These are phyloP conservation scores for Labeo calbasu DNA, from an alignment of 2,797 vertebrate genomes.

Conservation along the genomic window DNA sequence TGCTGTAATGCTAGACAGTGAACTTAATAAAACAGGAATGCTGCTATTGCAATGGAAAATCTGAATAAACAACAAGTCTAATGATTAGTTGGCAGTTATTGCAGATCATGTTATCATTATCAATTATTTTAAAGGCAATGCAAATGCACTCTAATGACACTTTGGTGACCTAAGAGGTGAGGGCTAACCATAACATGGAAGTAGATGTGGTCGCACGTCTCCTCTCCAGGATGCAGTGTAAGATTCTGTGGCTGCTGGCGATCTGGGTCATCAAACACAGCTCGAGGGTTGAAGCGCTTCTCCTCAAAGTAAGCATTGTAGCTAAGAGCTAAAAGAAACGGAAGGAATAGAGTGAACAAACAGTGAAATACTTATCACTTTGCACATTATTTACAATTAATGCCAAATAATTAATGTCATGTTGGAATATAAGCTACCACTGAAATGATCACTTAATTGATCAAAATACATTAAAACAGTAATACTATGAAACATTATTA, in stretches of 20 bases:
- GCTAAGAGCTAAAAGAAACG: conserved; percentile 70
- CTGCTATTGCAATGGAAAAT: conserved; percentile 6
- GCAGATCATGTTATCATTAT: neutral
- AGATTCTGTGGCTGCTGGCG: conserved; percentile 76
- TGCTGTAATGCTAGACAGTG: conserved; percentile 13
- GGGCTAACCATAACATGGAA: conserved; percentile 93
- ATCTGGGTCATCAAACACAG: conserved; percentile 85
- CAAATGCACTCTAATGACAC: neutral
- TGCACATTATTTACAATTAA: neutral
- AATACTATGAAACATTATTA: neutral
- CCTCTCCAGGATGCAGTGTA: conserved; percentile 75
- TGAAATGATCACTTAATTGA: neutral
- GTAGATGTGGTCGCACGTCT: conserved; percentile 84
- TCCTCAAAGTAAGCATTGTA: conserved; percentile 89
- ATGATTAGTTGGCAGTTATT: neutral
- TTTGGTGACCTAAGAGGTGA: neutral
- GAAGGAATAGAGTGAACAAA: conserved; percentile 4
- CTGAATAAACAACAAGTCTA: neutral
- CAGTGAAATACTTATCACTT: neutral
- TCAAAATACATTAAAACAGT: neutral
- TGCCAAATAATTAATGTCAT: neutral
- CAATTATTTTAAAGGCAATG: neutral
- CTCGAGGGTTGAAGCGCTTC: conserved; percentile 89
- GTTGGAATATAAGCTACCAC: neutral
- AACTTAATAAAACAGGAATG: conserved; percentile 31